Base-by-base conservation (phyloP, 2,113 vertebrate genomes). In the Scomber scombrus region DNA sequence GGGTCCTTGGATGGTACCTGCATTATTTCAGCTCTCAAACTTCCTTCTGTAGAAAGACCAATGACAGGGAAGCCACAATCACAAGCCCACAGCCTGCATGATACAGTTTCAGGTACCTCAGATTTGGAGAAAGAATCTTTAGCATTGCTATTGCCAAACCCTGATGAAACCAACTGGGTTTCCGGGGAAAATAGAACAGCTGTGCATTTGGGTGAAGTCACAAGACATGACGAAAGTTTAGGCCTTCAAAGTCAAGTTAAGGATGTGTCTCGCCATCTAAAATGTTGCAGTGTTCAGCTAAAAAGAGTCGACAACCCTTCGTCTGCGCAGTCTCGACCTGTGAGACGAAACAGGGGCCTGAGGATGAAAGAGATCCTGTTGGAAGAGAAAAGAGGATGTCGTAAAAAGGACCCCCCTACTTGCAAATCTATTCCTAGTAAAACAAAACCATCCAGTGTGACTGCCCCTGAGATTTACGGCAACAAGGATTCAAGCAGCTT, bases 11-110 rank as follows among this genome's bases (percentile, higher is more conserved):
- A 87, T 52, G 80, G 71, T 4, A 11, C 72, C 67, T 71, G 51
- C 51, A 88, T 91, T 19, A 58, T 87, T 68, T 84, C 89, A 58
- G 88, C 88, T 19, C 84, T 89, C 15, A 84, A 76, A 40, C 71
- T 86, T 34, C 61, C 65, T 19, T 11, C 10, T 47, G 14, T 50
- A 4, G 58, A 85, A 13, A 55, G 16, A 54, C 40, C 8, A 2
- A 47, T 15, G 68, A 34, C 34, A 0, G 13, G 61, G 43, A 26
- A 64, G 46, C 14, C 12, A 13, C 62, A 84, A 56, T 13, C 26
- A 49, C 3, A 62, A 23, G 29, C 49, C 3, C n/a, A 7, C 4
- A 2, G 15, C 54, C 18, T 15, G 16, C 54, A 75, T 18, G 14
- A 64, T 19, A 23, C 18, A 3, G 13, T 15, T 3, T 31, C 64